phyloP scores from a whole-genome alignment of 2,888 invertebrate genomes.

The Drosophila pegasa region DNA sequence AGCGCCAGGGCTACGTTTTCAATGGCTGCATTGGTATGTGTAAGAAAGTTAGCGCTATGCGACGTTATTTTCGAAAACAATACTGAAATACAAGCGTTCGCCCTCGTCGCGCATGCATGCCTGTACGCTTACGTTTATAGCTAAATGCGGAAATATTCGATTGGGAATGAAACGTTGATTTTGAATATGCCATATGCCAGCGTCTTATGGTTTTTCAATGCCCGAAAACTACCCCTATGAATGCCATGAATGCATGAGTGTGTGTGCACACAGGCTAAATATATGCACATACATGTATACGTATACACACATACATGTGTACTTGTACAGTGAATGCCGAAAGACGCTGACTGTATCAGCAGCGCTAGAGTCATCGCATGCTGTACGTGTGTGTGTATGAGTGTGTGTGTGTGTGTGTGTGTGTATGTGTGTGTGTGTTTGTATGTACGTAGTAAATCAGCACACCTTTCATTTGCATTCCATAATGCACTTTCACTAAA shows the following conservation, averaged over 20 bases:
- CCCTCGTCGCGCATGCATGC: constrained; percentile 32
- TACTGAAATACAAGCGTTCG: constrained; percentile 52
- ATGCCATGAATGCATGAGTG: neutral
- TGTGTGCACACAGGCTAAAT: constrained; percentile 16
- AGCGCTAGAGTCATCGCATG: constrained; percentile 27
- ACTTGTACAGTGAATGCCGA: constrained; percentile 23
- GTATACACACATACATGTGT: constrained; percentile 8
- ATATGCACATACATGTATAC: constrained; percentile 11
- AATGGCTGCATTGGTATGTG: constrained; percentile 33
- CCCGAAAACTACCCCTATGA: constrained; percentile 58
- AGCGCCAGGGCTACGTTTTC: constrained; percentile 42
- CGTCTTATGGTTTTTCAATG: constrained; percentile 46
- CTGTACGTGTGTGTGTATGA: neutral
- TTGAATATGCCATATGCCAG: constrained; percentile 61
- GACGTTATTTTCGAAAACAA: constrained; percentile 71
- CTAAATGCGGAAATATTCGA: constrained; percentile 44
- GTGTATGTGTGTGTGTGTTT: neutral
- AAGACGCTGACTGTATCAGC: constrained; percentile 34
- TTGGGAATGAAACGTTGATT: constrained; percentile 65
- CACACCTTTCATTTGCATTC: constrained; percentile 13
- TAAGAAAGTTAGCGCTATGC: constrained; percentile 50
- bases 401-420: neutral
- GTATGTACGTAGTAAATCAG: constrained; percentile 10
- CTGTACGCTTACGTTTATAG: constrained; percentile 53
- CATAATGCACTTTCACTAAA: constrained; percentile 10